Conservation (phyloP, 2,888 invertebrate species). For the Lasioglossum villosulum region DNA sequence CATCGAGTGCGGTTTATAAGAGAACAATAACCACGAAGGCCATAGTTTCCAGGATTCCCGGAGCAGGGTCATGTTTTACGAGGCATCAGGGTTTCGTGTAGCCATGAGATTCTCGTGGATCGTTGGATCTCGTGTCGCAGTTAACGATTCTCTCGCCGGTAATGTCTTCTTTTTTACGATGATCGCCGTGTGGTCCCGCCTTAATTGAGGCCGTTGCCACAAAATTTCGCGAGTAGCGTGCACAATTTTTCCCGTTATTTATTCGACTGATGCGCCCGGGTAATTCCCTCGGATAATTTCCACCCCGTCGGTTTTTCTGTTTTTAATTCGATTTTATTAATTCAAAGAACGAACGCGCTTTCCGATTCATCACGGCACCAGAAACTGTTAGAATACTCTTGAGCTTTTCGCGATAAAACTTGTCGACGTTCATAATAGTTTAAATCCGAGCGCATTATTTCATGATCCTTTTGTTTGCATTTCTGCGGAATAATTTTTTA, state of each 20-base stretch:
- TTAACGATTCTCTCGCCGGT: constrained; percentile 2
- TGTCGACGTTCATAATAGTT: no score
- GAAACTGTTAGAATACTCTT: not conserved
- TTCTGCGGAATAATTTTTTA: no score
- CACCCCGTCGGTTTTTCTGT: not conserved
- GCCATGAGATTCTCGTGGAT: not conserved
- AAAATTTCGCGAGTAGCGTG: constrained; percentile 9
- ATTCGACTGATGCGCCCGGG: not conserved
- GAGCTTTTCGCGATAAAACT: not conserved
- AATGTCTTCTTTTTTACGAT: constrained; percentile 17
- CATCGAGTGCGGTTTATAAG: not conserved
- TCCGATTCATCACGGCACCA: not conserved
- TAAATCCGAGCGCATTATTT: no score
- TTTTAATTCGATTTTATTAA: not conserved
- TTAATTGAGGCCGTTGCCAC: constrained; percentile 38
- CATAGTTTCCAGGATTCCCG: not conserved
- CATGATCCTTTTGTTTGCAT: no score
- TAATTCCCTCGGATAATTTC: not conserved
- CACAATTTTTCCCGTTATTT: not conserved
- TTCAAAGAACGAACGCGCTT: not conserved
- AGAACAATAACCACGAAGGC: not conserved
- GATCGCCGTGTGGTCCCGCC: not conserved
- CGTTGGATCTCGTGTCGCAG: not conserved
- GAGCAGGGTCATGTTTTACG: not conserved
- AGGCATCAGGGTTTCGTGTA: not conserved